Percentiles rank a stretch among this genome's conserved stretches.
phyloP scores from a whole-genome alignment of 2,797 vertebrate genomes.

The Squalus acanthias region DNA sequence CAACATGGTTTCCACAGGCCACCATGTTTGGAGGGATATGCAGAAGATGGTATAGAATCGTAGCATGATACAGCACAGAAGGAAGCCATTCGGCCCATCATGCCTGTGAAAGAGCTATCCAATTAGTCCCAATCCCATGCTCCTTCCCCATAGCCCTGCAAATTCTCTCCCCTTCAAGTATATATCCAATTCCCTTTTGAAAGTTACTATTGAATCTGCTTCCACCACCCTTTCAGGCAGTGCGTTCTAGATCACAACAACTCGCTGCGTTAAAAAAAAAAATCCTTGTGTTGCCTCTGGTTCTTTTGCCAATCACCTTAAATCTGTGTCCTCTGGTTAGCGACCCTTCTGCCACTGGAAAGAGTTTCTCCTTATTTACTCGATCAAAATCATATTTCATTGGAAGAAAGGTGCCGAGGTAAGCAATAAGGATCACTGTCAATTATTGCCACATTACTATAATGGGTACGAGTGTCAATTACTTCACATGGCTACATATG shows the following conservation, averaged over 20 bases:
- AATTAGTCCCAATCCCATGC: neutral
- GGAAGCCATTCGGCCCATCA: neutral
- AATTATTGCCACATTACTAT: neutral
- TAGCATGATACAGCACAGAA: neutral
- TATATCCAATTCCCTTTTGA: neutral
- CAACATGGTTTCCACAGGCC: neutral
- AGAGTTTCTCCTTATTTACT: neutral
- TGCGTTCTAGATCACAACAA: neutral
- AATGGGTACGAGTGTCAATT: neutral
- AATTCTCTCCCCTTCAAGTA: neutral
- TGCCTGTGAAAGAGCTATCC: neutral
- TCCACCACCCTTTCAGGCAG: neutral
- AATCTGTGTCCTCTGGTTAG: neutral
- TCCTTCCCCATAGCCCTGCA: neutral
- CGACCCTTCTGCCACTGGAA: neutral
- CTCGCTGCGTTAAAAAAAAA: neutral
- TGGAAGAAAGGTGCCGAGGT: neutral
- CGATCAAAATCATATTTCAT: neutral
- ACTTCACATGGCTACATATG: neutral
- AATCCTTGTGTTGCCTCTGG: neutral
- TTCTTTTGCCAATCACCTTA: neutral
- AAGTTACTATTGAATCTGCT: neutral
- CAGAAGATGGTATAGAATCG: neutral
- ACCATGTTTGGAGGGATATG: neutral
- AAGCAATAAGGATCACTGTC: neutral